Evolutionary conservation across 2,113 vertebrate species (phyloP).

Genomic region (Quiscalus mexicanus): DNA sequence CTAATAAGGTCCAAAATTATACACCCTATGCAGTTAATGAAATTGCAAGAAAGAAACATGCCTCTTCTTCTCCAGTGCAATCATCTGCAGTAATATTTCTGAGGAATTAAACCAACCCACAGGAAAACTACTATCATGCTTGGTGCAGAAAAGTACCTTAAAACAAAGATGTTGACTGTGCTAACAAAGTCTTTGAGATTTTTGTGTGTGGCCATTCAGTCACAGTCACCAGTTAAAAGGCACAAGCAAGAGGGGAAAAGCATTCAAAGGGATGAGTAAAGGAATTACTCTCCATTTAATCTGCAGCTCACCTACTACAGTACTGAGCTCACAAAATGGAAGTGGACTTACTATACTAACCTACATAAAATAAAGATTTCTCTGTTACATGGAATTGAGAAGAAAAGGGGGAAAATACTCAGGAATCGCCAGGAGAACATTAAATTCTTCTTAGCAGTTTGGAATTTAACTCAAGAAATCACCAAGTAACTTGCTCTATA

Average conservation of each 20-base stretch:
- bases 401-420: background rate
- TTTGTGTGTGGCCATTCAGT: background rate
- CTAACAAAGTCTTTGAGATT: background rate
- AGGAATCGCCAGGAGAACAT: background rate
- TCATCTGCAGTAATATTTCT: background rate
- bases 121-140: background rate
- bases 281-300: background rate
- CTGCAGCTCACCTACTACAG: background rate
- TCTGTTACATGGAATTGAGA: background rate
- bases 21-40: background rate
- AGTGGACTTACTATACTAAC: background rate
- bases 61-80: background rate
- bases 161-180: background rate
- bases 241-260: background rate
- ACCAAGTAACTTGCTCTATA: background rate
- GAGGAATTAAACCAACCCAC: background rate
- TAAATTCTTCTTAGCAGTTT: background rate
- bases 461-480: background rate
- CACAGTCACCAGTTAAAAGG: background rate
- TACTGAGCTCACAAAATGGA: background rate
- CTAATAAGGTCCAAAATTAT: background rate
- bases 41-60: background rate
- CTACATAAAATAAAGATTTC: background rate
- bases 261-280: background rate
- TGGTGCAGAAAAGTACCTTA: background rate